Conservation (phyloP, 2,888 invertebrate species). For the Priocnemis perturbator region DNA sequence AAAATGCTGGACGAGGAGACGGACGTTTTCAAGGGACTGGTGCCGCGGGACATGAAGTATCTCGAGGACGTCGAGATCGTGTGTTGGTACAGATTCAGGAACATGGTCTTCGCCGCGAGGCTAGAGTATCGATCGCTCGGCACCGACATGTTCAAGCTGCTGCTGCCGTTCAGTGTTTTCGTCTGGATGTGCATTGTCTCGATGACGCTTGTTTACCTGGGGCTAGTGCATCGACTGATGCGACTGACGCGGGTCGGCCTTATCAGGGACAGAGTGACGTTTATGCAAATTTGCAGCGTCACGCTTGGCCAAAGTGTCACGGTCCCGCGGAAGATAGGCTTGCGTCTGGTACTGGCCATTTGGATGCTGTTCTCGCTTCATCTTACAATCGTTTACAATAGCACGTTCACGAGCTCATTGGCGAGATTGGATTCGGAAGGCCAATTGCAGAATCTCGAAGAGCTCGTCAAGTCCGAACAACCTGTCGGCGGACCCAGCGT, state of each 20-base stretch:
- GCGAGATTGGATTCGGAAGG: slow-evolving; percentile 23
- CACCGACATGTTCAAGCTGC: slow-evolving; percentile 20
- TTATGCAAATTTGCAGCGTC: slow-evolving; percentile 31
- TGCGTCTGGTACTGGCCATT: slow-evolving; percentile 35
- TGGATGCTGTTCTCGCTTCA: slow-evolving; percentile 42
- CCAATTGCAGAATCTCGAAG: slow-evolving; percentile 21
- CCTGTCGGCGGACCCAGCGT: slow-evolving; percentile 26
- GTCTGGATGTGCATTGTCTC: slow-evolving; percentile 34
- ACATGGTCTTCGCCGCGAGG: slow-evolving; percentile 27
- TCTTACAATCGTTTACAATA: slow-evolving; percentile 34
- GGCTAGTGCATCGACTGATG: slow-evolving; percentile 17
- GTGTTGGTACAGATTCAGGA: slow-evolving; percentile 29
- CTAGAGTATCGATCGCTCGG: background rate
- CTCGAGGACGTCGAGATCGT: slow-evolving; percentile 32
- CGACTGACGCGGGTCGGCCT: slow-evolving; percentile 24
- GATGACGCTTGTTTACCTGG: slow-evolving; percentile 17
- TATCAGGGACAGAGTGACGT: slow-evolving; percentile 33
- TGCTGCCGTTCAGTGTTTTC: slow-evolving; percentile 33
- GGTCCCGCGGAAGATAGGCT: slow-evolving; percentile 32
- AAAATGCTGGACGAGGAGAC: slow-evolving; percentile 22
- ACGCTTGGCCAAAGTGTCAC: slow-evolving; percentile 29
- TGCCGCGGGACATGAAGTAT: slow-evolving; percentile 4
- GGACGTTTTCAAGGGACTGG: slow-evolving; percentile 20
- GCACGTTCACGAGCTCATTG: slow-evolving; percentile 44
- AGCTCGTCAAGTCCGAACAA: slow-evolving; percentile 36